Evolutionary conservation across 2,797 vertebrate genomes (phyloP).

Genomic region (Poecilia gillii): DNA sequence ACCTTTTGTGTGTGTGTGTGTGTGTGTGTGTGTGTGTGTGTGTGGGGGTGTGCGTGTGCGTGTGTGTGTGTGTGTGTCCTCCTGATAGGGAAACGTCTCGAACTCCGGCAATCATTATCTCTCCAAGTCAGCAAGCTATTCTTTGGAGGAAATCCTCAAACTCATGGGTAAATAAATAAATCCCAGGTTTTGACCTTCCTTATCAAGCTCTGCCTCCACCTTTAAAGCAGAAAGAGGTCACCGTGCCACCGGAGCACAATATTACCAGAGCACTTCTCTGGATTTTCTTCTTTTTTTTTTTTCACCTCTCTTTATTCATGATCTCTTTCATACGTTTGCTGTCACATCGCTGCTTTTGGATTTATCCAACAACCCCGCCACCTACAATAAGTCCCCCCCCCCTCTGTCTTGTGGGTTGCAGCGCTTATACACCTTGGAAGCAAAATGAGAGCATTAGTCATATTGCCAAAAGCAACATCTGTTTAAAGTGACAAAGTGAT

Average conservation of each 20-base stretch:
- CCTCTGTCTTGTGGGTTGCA: slow-evolving; percentile 4
- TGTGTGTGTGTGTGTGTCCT: slow-evolving; percentile 1
- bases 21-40: background rate
- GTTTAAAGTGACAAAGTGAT: slow-evolving; percentile 23
- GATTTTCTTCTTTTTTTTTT: background rate
- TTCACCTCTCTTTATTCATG: slow-evolving; percentile 15
- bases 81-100: slow-evolving; percentile 27
- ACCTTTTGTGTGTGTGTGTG: background rate
- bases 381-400: slow-evolving; percentile 14
- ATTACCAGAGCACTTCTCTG: slow-evolving; percentile 8
- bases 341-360: slow-evolving; percentile 26
- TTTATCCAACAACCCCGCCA: slow-evolving; percentile 21
- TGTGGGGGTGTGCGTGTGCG: no score
- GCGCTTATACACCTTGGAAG: slow-evolving; percentile 21
- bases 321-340: slow-evolving; percentile 21
- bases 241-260: background rate
- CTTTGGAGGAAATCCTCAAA: slow-evolving; percentile 21
- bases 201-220: slow-evolving; percentile 15
- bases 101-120: slow-evolving; percentile 22
- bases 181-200: slow-evolving; percentile 2
- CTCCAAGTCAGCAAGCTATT: slow-evolving; percentile 9
- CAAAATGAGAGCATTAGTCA: slow-evolving; percentile 30
- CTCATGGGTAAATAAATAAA: slow-evolving; percentile 23
- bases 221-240: slow-evolving; percentile 8
- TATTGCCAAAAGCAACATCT: slow-evolving; percentile 27